Evolutionary conservation across 2,888 invertebrate genomes (phyloP).

Genomic region (Danaus chrysippus): DNA sequence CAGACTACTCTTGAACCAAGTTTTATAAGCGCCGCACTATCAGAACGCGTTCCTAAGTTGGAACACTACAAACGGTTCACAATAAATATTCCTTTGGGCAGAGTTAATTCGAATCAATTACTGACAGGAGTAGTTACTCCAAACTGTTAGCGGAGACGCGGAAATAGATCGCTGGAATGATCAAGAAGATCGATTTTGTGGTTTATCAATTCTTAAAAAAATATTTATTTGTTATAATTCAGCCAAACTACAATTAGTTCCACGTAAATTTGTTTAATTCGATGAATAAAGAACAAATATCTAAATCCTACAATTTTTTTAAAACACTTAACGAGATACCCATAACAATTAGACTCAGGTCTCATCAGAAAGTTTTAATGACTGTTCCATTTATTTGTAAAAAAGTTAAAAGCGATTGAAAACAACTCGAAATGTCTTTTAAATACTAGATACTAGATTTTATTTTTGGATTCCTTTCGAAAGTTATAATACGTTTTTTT

Average conservation of each 20-base stretch:
- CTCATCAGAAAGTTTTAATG: constrained; percentile 72
- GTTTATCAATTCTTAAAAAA: neutral
- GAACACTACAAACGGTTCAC: constrained; percentile 35
- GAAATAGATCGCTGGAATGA: constrained; percentile 19
- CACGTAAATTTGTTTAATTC: neutral
- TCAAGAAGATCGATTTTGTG: constrained; percentile 17
- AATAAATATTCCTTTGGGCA: constrained; percentile 49
- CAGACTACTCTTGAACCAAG: constrained; percentile 17
- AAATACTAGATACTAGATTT: no score
- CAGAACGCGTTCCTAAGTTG: constrained; percentile 33
- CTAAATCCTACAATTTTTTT: constrained; percentile 38
- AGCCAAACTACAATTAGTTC: neutral
- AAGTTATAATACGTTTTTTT: no score
- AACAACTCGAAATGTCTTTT: constrained; percentile 38
- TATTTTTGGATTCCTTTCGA: no score
- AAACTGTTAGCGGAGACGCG: constrained; percentile 18
- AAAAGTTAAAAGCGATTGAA: constrained; percentile 52
- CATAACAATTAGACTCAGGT: constrained; percentile 59
- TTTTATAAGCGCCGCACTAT: constrained; percentile 28
- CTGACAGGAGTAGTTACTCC: constrained; percentile 38
- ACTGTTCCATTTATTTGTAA: constrained; percentile 53
- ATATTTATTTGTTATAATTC: neutral
- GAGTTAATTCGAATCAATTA: constrained; percentile 50
- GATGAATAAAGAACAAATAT: constrained; percentile 10
- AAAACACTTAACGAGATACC: constrained; percentile 59